phyloP scores from a whole-genome alignment of 2,797 vertebrate genomes.

The Anomalospiza imberbis region DNA sequence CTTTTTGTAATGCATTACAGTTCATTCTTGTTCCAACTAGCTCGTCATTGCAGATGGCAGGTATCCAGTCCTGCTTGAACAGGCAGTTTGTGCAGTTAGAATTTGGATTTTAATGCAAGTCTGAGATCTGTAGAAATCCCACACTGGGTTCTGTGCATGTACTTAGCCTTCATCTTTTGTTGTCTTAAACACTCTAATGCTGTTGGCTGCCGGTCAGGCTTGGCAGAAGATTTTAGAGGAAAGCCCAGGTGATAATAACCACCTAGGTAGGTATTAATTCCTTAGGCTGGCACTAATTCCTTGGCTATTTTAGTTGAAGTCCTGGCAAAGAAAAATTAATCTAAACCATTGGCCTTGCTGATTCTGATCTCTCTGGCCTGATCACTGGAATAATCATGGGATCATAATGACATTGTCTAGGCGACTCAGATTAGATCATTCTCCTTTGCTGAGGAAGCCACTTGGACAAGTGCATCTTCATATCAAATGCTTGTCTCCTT shows the following conservation, averaged over 20 bases:
- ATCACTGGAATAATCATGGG: neutral
- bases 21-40: neutral
- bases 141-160: neutral
- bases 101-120: neutral
- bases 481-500: neutral
- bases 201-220: neutral
- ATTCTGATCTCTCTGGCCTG: neutral
- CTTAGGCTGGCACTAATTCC: neutral
- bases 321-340: neutral
- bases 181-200: neutral
- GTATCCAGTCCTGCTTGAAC: neutral
- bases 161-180: neutral
- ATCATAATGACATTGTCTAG: accelerated
- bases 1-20: neutral
- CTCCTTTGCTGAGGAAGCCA: neutral
- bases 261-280: neutral
- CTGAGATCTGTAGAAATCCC: neutral
- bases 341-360: neutral
- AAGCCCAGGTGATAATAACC: neutral
- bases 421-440: neutral
- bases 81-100: neutral
- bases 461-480: neutral
- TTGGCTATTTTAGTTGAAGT: neutral
- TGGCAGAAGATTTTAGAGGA: neutral
- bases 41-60: neutral